Percentiles rank a stretch among this genome's conserved stretches.
Evolutionary conservation across 1,140 invertebrate species (phyloP).

Genomic region (Hyles vespertilio): DNA sequence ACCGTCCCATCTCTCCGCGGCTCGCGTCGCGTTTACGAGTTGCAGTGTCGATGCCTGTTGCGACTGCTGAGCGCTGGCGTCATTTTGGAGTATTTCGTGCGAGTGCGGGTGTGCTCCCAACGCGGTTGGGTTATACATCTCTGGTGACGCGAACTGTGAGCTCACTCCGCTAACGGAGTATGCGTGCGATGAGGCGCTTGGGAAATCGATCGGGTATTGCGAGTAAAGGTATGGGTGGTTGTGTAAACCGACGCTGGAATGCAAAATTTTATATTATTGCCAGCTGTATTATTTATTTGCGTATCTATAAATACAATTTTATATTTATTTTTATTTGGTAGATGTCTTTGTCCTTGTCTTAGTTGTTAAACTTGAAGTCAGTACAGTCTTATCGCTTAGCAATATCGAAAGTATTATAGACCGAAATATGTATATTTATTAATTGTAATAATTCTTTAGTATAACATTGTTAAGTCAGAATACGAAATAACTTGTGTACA

Average conservation of each 20-base stretch:
- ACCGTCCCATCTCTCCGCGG: constrained; percentile 74
- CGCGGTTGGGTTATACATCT: constrained; percentile 64
- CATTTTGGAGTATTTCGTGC: constrained; percentile 64
- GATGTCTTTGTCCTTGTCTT: no score
- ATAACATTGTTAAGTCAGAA: no score
- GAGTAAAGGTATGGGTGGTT: constrained; percentile 72
- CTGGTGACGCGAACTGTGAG: constrained; percentile 61
- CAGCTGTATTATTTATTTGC: no score
- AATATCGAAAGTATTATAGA: no score
- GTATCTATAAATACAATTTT: no score
- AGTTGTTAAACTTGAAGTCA: no score
- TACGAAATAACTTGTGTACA: no score
- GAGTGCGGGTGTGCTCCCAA: constrained; percentile 50
- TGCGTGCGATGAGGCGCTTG: constrained; percentile 67
- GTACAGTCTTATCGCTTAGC: no score
- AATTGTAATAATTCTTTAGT: no score
- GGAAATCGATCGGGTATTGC: constrained; percentile 74
- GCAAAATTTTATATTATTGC: constrained; percentile 38
- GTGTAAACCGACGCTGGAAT: constrained; percentile 68
- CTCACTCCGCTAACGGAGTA: constrained; percentile 68
- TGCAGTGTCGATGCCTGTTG: constrained; percentile 62
- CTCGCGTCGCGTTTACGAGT: constrained; percentile 62
- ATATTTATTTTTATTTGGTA: no score
- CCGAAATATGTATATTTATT: no score
- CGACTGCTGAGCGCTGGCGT: constrained; percentile 70